These are phyloP conservation scores for Vandiemenella viatica DNA, from an alignment of 2,888 invertebrate species.

Conservation along the genomic window DNA sequence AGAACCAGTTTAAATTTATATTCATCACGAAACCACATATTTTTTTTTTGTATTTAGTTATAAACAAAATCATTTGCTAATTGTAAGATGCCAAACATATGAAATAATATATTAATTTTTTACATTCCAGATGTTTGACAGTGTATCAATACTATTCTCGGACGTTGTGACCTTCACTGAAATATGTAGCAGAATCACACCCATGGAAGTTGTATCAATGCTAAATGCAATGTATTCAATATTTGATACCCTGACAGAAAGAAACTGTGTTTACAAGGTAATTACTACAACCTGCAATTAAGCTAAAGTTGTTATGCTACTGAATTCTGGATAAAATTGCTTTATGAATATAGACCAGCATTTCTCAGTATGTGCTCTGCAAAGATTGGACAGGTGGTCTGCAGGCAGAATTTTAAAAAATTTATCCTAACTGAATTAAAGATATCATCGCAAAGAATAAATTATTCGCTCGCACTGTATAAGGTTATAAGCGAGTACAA, in stretches of 20 bases:
- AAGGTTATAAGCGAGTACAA: no score
- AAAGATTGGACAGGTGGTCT: no score
- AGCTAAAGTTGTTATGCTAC: background rate
- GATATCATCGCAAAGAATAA: no score
- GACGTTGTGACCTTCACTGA: slow-evolving; percentile 96
- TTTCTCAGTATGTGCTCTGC: no score
- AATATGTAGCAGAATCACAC: slow-evolving; percentile 88
- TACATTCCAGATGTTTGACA: slow-evolving; percentile 73
- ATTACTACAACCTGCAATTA: background rate
- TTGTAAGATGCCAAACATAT: background rate
- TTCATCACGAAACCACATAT: no score
- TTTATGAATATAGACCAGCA: no score
- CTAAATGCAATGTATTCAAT: slow-evolving; percentile 95
- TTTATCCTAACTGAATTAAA: no score
- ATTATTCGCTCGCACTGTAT: no score
- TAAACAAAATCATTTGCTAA: no score
- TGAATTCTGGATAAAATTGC: background rate
- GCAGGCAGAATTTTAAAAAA: no score
- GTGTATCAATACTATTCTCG: slow-evolving; percentile 90
- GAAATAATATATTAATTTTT: slow-evolving; percentile 4
- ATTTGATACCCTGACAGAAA: slow-evolving; percentile 85
- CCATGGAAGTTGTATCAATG: slow-evolving; percentile 97
- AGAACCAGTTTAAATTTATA: no score
- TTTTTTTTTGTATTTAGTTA: no score
- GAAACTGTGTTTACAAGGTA: slow-evolving; percentile 90